Conservation (phyloP, 1,140 invertebrate species). For the Pogonomyrmex barbatus region DNA sequence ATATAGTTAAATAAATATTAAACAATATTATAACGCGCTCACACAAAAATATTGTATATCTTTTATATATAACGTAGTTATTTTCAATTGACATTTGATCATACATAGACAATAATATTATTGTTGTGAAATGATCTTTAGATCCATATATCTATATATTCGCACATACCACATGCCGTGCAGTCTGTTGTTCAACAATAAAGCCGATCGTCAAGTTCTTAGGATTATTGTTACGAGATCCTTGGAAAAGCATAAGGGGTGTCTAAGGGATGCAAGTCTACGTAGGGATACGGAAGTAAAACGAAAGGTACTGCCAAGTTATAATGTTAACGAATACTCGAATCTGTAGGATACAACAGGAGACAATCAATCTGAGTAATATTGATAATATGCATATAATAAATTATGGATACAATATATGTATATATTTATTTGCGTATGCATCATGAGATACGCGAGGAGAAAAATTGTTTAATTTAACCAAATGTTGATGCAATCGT, state of each 20-base stretch:
- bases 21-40: background rate
- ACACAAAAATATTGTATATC: background rate
- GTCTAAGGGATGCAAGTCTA: background rate
- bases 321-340: background rate
- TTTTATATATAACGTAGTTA: background rate
- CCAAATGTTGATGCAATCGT: constrained; percentile 23
- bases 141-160: constrained; percentile 53
- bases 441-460: background rate
- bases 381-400: background rate
- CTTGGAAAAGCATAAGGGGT: background rate
- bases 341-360: background rate
- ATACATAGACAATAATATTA: background rate
- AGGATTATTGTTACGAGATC: background rate
- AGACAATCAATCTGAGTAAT: background rate
- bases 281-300: background rate
- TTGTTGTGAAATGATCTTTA: constrained; percentile 45
- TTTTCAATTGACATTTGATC: background rate
- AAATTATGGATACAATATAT: background rate
- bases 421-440: no score
- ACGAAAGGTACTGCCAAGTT: constrained; percentile 9
- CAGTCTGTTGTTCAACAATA: constrained; percentile 57
- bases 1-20: background rate
- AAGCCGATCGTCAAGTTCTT: constrained; percentile 21
- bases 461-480: background rate
- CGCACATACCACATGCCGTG: constrained; percentile 19